These are phyloP conservation scores for Ditula angustiorana DNA, from an alignment of 2,888 invertebrate genomes.

Conservation along the genomic window DNA sequence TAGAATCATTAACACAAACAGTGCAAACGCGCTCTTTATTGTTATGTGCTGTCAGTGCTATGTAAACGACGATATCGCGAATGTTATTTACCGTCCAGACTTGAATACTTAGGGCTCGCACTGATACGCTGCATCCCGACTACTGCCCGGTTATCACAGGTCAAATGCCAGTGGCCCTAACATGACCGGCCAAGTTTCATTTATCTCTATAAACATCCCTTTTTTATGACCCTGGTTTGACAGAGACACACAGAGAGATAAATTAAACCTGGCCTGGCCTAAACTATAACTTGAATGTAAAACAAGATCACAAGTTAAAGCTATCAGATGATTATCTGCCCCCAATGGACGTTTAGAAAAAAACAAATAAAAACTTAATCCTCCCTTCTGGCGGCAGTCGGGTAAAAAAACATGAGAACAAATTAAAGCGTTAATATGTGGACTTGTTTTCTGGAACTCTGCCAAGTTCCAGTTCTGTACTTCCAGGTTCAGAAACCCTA, in stretches of 20 bases:
- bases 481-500: conserved; percentile 7
- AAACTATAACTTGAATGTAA: background rate
- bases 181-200: too few relatives aligned
- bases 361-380: too few relatives aligned
- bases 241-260: too few relatives aligned
- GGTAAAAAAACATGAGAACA: conserved; percentile 1
- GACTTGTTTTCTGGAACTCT: background rate
- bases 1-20: background rate
- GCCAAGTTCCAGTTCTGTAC: conserved; percentile 10
- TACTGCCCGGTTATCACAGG: conserved; percentile 17
- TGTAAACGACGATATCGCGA: background rate
- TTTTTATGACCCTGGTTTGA: too few relatives aligned
- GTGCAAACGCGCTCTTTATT: conserved; percentile 5
- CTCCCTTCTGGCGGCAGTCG: too few relatives aligned
- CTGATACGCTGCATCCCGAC: conserved; percentile 1
- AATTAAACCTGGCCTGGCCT: too few relatives aligned
- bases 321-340: background rate
- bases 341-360: background rate
- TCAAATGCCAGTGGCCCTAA: conserved; percentile 17
- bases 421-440: background rate
- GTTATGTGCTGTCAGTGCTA: background rate
- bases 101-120: background rate
- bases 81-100: conserved; percentile 5
- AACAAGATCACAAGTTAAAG: conserved; percentile 4
- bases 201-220: too few relatives aligned